Evolutionary conservation across 1,140 invertebrate genomes (phyloP), one percentile per base, ranked within the genome.

Genomic region (Lineus longissimus): DNA sequence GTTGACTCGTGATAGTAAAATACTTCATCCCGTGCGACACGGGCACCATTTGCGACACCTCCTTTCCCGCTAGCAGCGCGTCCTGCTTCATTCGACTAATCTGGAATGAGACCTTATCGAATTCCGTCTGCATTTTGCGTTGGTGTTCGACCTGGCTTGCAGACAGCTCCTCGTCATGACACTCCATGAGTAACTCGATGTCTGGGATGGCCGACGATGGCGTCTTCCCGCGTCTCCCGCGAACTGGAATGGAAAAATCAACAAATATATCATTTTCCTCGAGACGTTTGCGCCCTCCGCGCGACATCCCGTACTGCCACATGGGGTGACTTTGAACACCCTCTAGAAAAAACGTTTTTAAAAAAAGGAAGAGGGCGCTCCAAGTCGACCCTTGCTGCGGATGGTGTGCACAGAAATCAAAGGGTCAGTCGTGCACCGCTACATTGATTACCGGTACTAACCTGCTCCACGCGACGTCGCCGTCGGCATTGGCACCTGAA

Each of bases 161-260:
- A 0, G 70, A 70, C 15, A 77, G 58, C 0, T 62, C 65, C 17
- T 77, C 76, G 0, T 75, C 74, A n/a, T 59, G 51, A 59, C 76
- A 77, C 59, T 76, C 76, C 76, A 77, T 77, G 61, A 70, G 55
- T 22, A 77, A 55, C 43, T 74, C 70, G 22, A 75, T 47, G 2
- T 66, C 65, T 17, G 4, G 40, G 1, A 36, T 29, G 29, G 19
- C 19, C 22, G 17, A 22, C 2, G 27, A 27, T 2, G 56, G 29
- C 19, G 23, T 23, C 15, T 55, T 29, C 22, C 13, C 51, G 15
- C 29, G 51, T 55, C 23, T 22, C 1, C 23, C 22, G 23, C 23
- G 23, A 9, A 22, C 29, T 22, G 51, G 23, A 27, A 27, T 13
- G 51, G 1, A 55, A 22, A 29, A 29, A 55, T 9, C 43, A 2